Evolutionary conservation across 2,888 invertebrate genomes (phyloP).

Genomic region (Beris morrisii): DNA sequence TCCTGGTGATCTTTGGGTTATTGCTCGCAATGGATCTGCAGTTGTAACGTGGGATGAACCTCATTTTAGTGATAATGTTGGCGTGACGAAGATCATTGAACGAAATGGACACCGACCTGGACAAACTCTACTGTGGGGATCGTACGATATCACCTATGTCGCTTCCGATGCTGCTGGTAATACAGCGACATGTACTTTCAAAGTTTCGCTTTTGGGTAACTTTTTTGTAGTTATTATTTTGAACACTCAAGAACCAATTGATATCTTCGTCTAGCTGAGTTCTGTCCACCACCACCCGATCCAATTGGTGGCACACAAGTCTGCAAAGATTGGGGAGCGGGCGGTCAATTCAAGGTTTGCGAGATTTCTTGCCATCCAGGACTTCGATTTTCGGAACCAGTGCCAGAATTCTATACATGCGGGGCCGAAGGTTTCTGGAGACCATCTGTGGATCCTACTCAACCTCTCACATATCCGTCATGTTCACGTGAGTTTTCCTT

Average conservation of each 20-base stretch:
- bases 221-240: slow-evolving; percentile 6
- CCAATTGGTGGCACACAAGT: slow-evolving; percentile 90
- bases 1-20: slow-evolving; percentile 92
- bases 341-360: slow-evolving; percentile 93
- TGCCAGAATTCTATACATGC: slow-evolving; percentile 97
- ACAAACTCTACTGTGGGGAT: slow-evolving; percentile 85
- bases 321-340: slow-evolving; percentile 95
- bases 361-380: slow-evolving; percentile 85
- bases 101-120: slow-evolving; percentile 86
- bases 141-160: slow-evolving; percentile 91
- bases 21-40: slow-evolving; percentile 88
- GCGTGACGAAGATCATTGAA: slow-evolving; percentile 76
- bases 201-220: slow-evolving; percentile 77
- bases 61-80: slow-evolving; percentile 86
- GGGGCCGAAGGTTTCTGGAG: slow-evolving; percentile 99
- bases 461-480: slow-evolving; percentile 86
- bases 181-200: slow-evolving; percentile 87
- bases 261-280: slow-evolving; percentile 68
- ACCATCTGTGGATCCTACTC: slow-evolving; percentile 77
- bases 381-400: slow-evolving; percentile 86
- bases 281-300: slow-evolving; percentile 85
- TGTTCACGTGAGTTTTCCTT: slow-evolving; percentile 72
- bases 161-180: slow-evolving; percentile 92
- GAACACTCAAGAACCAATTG: not conserved
- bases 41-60: slow-evolving; percentile 92